A percentile compares a stretch with the other conserved stretches of the same genome.
These are phyloP conservation scores for Xyliphius kryptos DNA, from an alignment of 2,113 vertebrate species.

Conservation along the genomic window DNA sequence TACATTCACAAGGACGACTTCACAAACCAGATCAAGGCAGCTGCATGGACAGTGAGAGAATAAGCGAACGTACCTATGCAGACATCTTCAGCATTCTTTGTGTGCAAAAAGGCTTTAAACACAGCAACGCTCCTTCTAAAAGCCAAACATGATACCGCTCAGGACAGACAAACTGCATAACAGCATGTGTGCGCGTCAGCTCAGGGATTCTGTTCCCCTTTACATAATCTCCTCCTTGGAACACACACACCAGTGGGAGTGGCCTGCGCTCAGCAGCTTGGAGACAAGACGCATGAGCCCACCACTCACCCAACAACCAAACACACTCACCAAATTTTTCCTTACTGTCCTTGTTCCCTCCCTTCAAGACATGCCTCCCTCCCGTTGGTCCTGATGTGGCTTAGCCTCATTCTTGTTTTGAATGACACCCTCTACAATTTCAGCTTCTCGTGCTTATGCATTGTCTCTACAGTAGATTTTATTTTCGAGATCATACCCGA, in stretches of 20 bases:
- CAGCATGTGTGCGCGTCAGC: constrained; percentile 47
- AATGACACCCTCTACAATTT: not conserved
- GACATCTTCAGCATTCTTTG: constrained; percentile 31
- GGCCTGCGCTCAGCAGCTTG: constrained; percentile 41
- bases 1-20: not conserved
- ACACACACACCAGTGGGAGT: constrained; percentile 57
- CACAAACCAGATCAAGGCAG: not conserved
- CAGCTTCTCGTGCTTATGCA: constrained; percentile 14
- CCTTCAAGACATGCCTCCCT: constrained; percentile 5
- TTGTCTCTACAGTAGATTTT: not conserved
- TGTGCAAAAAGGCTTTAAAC: not conserved
- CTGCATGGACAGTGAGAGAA: constrained; percentile 28
- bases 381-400: constrained; percentile 9
- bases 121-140: constrained; percentile 16
- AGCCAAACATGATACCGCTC: constrained; percentile 1
- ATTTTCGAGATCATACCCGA: not conserved
- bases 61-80: constrained; percentile 50
- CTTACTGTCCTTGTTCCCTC: constrained; percentile 7
- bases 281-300: constrained; percentile 36
- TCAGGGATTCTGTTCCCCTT: constrained; percentile 61
- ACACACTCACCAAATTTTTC: constrained; percentile 9
- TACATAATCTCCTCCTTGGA: constrained; percentile 60
- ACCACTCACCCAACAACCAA: constrained; percentile 31
- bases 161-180: constrained; percentile 25
- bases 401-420: constrained; percentile 22